phyloP scores from a whole-genome alignment of 2,888 invertebrate genomes.

The Coenonympha glycerion region DNA sequence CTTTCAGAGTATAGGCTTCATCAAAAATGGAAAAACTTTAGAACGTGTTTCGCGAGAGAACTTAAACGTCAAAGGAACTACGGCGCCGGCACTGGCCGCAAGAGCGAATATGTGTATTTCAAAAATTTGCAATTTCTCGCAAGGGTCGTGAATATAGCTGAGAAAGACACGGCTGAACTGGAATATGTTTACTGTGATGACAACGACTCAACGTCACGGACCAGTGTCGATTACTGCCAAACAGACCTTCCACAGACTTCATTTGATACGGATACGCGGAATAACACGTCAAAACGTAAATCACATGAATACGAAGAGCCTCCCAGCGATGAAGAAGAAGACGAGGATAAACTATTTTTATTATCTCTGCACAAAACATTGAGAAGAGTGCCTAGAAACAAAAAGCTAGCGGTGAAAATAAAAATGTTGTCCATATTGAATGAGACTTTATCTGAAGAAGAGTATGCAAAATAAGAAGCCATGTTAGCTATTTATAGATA shows the following conservation, averaged over 20 bases:
- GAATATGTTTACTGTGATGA: slow-evolving; percentile 17
- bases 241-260: not conserved
- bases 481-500: no score
- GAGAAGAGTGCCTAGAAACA: slow-evolving; percentile 12
- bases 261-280: not conserved
- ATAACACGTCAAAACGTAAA: slow-evolving; percentile 6
- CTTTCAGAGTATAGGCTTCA: slow-evolving; percentile 24
- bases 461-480: no score
- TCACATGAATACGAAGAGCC: slow-evolving; percentile 4
- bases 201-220: slow-evolving; percentile 1
- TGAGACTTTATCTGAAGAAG: slow-evolving; percentile 1
- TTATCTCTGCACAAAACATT: slow-evolving; percentile 17
- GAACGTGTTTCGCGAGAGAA: slow-evolving; percentile 30
- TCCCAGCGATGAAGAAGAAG: slow-evolving; percentile 5
- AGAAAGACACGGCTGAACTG: slow-evolving; percentile 12
- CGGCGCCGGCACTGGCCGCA: slow-evolving; percentile 10
- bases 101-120: slow-evolving; percentile 18
- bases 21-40: slow-evolving; percentile 33
- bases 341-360: slow-evolving; percentile 17
- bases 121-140: slow-evolving; percentile 14
- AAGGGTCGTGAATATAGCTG: slow-evolving; percentile 13
- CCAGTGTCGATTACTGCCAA: not conserved
- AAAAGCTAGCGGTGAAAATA: slow-evolving; percentile 18
- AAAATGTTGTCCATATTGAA: slow-evolving; percentile 17
- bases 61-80: slow-evolving; percentile 28